Base-by-base conservation (phyloP, 2,113 vertebrate genomes). In the Argyrosomus japonicus region DNA sequence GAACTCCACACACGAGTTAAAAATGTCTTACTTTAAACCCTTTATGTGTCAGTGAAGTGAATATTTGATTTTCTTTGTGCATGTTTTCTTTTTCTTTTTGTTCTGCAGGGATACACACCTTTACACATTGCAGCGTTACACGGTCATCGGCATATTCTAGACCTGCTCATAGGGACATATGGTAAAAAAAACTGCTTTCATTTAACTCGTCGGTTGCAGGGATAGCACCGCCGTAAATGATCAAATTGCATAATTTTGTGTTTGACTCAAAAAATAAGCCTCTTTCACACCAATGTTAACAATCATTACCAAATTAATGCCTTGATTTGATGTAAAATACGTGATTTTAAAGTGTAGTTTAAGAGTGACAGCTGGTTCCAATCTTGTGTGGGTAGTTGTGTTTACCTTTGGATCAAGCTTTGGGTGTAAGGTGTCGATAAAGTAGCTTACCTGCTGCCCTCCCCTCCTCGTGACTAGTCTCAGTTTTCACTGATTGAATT, bases 41-140 rank as follows among this genome's bases (percentile, higher is more conserved):
- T 8, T 21, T 27, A 9, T 63, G 56, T 78, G 76, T 77, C 43
- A 21, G 14, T 50, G 6, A 73, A 53, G 29, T 57, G 25, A 40
- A 40, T 40, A 40, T 50, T 18, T 2, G 5, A 14, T 17, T 17
- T 47, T 43, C 18, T 45, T 73, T 58, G 1, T 75, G 45, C 9
- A 32, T 0, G n/a, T 48, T 73, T 74, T 68, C 29, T 0, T 53
- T 75, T 72, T 62, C 32, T 79, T 0, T 86, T 64, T 45, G 45
- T 43, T 67, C 57, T 61, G 7, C 90, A 96, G 95, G 96, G 96
- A 32, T 96, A 96, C 67, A 96, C 96, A 9, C 93, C 96, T 50
- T 88, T 96, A 72, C 96, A 96, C 90, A 96, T 96, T 0, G 96
- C 96, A 21, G 95, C 96, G 0, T 79, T 96, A 43, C 96, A 96